Base-by-base conservation (phyloP, 2,113 vertebrate species). In the Engystomops pustulosus region DNA sequence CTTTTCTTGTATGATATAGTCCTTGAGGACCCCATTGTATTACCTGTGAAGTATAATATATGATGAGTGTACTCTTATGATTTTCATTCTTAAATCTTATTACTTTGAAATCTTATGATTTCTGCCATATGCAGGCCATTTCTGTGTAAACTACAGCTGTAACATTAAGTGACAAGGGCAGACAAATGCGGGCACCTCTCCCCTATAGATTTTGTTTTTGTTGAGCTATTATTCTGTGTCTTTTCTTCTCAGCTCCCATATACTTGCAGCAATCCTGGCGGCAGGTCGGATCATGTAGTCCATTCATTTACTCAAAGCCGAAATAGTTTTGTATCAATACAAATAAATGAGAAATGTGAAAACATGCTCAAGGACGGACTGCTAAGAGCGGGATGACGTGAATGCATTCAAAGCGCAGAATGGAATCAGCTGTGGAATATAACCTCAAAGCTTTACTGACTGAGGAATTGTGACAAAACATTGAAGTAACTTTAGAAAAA, bases 221-320 rank as follows among this genome's bases (percentile, higher is more conserved):
- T 17, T 11, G 18, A 70, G 47, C 30, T 67, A 70, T 70, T 44
- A 25, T 65, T 65, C 36, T 4, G 67, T 36, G n/a, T 49, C 60
- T 67, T 71, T 41, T 55, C 70, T 81, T 70, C 45, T 30, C 17
- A 2, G 41, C 18, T 68, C n/a, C 27, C 20, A 36, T 51, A 38
- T 51, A n/a, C 9, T 81, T 8, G 27, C 41, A n/a, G 65, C 68
- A 32, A 81, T 70, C 30, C 17, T 23, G 18, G 20, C 45, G 30
- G 65, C 79, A 53, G 62, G 45, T 81, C 62, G 38, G 45, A 69
- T 69, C 65, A 69, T 49, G 60, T 11, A 51, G 30, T 81, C 47
- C 65, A 69, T 70, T 55, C 79, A 70, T 55, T 55, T 25, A n/a
- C n/a, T 23, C 25, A 55, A 34, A 70, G 47, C 45, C 3, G 6